Evolutionary conservation across 2,113 vertebrate genomes (phyloP).

Genomic region (Pollimyrus isidori): DNA sequence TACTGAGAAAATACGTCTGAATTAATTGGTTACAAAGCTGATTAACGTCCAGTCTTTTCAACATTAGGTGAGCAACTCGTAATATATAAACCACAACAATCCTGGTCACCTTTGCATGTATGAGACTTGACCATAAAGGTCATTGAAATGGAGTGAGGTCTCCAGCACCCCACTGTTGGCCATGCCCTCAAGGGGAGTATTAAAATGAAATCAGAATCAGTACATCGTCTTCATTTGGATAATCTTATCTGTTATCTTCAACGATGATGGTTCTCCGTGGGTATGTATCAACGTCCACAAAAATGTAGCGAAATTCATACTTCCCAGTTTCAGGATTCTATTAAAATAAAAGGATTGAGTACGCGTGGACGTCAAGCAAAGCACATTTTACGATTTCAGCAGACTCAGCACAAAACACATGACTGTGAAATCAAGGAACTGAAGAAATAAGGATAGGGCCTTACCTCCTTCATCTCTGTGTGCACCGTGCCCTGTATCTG

Average conservation of each 20-base stretch:
- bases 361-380: not conserved
- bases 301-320: slow-evolving; percentile 80
- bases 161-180: not conserved
- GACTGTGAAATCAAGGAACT: not conserved
- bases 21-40: not conserved
- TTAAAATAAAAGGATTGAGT: not conserved
- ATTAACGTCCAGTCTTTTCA: not conserved
- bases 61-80: not conserved
- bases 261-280: slow-evolving; percentile 80
- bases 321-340: slow-evolving; percentile 78
- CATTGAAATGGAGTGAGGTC: not conserved
- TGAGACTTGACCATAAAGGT: not conserved
- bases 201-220: not conserved
- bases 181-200: not conserved
- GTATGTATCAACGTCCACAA: slow-evolving; percentile 80
- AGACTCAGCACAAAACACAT: not conserved
- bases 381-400: not conserved
- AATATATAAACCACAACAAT: not conserved
- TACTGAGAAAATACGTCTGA: slow-evolving; percentile 5
- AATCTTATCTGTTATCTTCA: slow-evolving; percentile 77
- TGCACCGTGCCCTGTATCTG: slow-evolving; percentile 81
- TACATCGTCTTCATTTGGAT: not conserved
- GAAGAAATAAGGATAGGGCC: not conserved
- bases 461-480: slow-evolving; percentile 82
- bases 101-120: not conserved